phyloP scores from a whole-genome alignment of 2,888 invertebrate species.

The Schizaphis graminum region DNA sequence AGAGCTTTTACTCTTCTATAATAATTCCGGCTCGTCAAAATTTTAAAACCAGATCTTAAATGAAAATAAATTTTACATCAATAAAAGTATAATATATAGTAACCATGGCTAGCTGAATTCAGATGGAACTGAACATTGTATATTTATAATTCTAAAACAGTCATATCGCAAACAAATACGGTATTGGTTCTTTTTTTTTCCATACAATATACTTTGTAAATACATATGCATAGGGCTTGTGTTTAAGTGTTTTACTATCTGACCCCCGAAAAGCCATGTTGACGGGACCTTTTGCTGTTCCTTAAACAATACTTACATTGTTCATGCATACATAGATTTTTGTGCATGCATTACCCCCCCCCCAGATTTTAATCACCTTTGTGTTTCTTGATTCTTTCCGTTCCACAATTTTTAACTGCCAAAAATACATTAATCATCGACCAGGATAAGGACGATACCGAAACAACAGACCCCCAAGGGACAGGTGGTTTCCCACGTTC shows the following conservation, averaged over 20 bases:
- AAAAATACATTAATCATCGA: background rate
- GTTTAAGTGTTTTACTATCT: background rate
- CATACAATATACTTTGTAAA: background rate
- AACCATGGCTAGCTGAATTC: background rate
- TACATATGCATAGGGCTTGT: background rate
- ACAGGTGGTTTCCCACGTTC: background rate
- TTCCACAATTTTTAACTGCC: background rate
- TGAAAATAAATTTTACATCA: background rate
- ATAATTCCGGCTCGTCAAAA: background rate
- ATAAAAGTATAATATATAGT: background rate
- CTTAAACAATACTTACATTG: background rate
- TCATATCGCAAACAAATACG: background rate
- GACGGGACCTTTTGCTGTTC: background rate
- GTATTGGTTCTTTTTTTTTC: background rate
- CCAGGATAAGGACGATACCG: background rate
- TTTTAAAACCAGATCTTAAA: background rate
- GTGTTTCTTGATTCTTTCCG: background rate
- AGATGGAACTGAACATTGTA: background rate
- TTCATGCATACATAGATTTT: background rate
- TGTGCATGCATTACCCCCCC: background rate
- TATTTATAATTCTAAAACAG: background rate
- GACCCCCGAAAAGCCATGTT: background rate
- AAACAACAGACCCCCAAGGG: background rate
- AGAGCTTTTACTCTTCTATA: background rate
- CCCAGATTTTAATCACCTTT: background rate